Percentiles rank a stretch among this genome's conserved stretches.
Conservation (phyloP, 2,888 invertebrate species). For the Oscheius sp. region DNA sequence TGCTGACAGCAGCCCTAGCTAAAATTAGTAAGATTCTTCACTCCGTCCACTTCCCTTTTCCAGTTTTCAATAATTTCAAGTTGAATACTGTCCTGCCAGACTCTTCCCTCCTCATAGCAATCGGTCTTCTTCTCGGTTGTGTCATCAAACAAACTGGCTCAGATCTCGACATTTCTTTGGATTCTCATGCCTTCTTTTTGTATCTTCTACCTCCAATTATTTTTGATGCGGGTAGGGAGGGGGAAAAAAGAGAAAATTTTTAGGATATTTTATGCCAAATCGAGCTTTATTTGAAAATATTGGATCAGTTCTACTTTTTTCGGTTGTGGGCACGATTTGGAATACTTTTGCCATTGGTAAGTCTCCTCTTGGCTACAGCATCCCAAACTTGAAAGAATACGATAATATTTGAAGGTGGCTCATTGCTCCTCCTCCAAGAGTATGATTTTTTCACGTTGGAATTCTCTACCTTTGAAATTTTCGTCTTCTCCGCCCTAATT, state of each 20-base stretch:
- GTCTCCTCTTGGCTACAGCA: background rate
- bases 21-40: slow-evolving; percentile 31
- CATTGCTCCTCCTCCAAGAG: slow-evolving; percentile 41
- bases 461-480: slow-evolving; percentile 52
- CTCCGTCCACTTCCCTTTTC: background rate
- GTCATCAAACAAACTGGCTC: slow-evolving; percentile 6
- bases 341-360: slow-evolving; percentile 80
- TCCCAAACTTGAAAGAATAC: background rate
- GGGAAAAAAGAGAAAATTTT: background rate
- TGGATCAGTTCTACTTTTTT: slow-evolving; percentile 91
- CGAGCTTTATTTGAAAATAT: slow-evolving; percentile 95
- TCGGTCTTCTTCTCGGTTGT: slow-evolving; percentile 78
- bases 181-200: slow-evolving; percentile 86
- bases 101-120: slow-evolving; percentile 91
- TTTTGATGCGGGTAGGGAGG: slow-evolving; percentile 79
- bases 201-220: slow-evolving; percentile 98
- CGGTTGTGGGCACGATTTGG: slow-evolving; percentile 89
- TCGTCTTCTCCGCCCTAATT: slow-evolving; percentile 52
- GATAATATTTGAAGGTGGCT: slow-evolving; percentile 32
- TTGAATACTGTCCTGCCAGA: slow-evolving; percentile 81
- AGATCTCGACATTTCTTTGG: slow-evolving; percentile 27
- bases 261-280: slow-evolving; percentile 98
- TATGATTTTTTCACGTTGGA: slow-evolving; percentile 43
- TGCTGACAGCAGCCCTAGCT: slow-evolving; percentile 22
- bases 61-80: slow-evolving; percentile 48